phyloP scores from a whole-genome alignment of 2,797 vertebrate genomes.

The Tapirus indicus region DNA sequence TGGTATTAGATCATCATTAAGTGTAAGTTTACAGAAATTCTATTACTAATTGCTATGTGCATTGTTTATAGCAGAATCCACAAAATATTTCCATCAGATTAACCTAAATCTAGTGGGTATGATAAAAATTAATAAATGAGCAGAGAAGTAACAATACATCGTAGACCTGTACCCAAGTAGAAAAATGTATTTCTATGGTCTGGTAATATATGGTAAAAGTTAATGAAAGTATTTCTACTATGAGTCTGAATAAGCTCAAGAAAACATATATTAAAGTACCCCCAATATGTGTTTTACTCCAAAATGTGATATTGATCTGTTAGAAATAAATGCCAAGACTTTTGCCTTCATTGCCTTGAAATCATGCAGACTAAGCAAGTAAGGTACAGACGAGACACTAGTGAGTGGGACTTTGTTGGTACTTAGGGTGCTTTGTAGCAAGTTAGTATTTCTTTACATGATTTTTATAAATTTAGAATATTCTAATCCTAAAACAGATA shows the following conservation, averaged over 20 bases:
- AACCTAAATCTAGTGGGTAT: background rate
- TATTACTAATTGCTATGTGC: background rate
- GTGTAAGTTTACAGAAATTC: slow-evolving; percentile 22
- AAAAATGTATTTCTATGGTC: background rate
- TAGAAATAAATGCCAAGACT: background rate
- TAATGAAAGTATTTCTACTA: slow-evolving; percentile 1
- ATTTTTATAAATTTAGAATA: background rate
- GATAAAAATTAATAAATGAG: background rate
- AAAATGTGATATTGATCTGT: background rate
- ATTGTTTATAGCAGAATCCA: background rate
- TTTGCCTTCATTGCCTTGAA: background rate
- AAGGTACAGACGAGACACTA: background rate
- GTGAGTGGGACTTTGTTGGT: background rate
- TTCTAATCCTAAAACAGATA: background rate
- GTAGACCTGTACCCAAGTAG: background rate
- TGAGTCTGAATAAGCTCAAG: slow-evolving; percentile 5
- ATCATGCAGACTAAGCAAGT: background rate
- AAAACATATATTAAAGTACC: background rate
- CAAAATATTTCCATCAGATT: background rate
- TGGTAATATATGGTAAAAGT: background rate
- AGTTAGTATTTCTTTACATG: background rate
- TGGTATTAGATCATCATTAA: background rate
- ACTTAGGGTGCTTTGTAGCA: background rate
- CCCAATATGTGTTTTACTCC: background rate
- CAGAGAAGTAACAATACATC: background rate